Evolutionary conservation across 2,888 invertebrate species (phyloP), one percentile per base, ranked within the genome.

Genomic region (Thecocarcelia acutangulata): DNA sequence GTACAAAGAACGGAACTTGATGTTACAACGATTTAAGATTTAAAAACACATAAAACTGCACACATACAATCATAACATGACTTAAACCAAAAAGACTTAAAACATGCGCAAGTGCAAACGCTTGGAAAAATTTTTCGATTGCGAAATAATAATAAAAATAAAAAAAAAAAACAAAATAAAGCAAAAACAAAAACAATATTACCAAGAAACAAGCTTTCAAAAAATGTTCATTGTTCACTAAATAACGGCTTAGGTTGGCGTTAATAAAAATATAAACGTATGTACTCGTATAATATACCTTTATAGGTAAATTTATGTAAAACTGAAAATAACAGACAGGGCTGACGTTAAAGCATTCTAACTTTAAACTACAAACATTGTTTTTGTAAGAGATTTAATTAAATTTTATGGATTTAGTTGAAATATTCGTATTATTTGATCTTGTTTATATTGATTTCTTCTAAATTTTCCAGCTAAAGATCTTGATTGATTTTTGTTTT

Each of bases 1-100:
- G 82, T 70, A 82, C 82, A 78, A 82, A 82, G 82, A 82, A 82
- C 82, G 82, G 82, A 82, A 82, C 82, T 78, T 82, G 52, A 48
- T 61, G 70, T 72, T 81, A 59, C 61, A n/a, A n/a, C n/a, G 28
- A 44, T 56, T 76, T 72, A 33, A 3, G 33, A 33, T 33, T 24
- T n/a, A 56, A 58, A 63, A n/a, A 9, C 9, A 19, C 17, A 66
- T 21, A 48, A 28, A 37, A 46, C 58, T 11, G 63, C 24, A 37
- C 21, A 9, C 13, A 40, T 6, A 44, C 42, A 19, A 24, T 15
- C 40, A 40, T 19, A 12, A 5, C 46, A 48, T 52, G 56, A 33
- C 3, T 11, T 0, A 4, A 33, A n/a, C n/a, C n/a, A n/a, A n/a
- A n/a, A 8, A n/a, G 19, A 1, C 17, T 40, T 64, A 21, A 6